Percentiles rank a stretch among this genome's conserved stretches.
Evolutionary conservation across 2,113 vertebrate species (phyloP).

Genomic region (Cynopterus brachyotis): DNA sequence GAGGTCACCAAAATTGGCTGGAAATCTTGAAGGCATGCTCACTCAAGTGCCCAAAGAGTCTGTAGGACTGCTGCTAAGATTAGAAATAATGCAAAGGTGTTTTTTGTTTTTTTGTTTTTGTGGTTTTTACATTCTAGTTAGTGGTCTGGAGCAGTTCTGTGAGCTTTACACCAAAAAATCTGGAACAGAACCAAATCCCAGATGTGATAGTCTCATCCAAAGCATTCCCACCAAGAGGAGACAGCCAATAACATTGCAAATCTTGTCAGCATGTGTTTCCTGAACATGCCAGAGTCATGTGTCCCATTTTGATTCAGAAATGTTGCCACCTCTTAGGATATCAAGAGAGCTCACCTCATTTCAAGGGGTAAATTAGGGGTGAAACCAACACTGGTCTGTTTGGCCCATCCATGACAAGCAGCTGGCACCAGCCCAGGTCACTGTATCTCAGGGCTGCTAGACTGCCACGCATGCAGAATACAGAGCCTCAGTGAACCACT

Average conservation of each 20-base stretch:
- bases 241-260: too few relatives aligned
- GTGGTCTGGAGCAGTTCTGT: not conserved
- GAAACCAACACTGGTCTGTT: not conserved
- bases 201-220: not conserved
- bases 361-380: not conserved
- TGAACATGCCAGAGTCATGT: not conserved
- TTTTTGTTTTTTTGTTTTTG: not conserved
- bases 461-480: fast-evolving
- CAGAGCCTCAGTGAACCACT: not conserved
- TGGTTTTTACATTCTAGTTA: not conserved
- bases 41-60: not conserved
- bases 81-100: not conserved
- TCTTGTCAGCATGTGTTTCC: not conserved
- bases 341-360: not conserved
- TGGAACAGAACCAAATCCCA: not conserved
- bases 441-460: not conserved
- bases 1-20: not conserved
- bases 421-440: not conserved
- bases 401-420: not conserved
- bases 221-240: not conserved
- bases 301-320: not conserved
- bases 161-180: not conserved
- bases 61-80: not conserved
- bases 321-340: not conserved
- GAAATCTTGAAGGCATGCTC: not conserved